A percentile compares a stretch with the other conserved stretches of the same genome.
Evolutionary conservation across 2,888 invertebrate genomes (phyloP).

Genomic region (Anoplius nigerrimus): DNA sequence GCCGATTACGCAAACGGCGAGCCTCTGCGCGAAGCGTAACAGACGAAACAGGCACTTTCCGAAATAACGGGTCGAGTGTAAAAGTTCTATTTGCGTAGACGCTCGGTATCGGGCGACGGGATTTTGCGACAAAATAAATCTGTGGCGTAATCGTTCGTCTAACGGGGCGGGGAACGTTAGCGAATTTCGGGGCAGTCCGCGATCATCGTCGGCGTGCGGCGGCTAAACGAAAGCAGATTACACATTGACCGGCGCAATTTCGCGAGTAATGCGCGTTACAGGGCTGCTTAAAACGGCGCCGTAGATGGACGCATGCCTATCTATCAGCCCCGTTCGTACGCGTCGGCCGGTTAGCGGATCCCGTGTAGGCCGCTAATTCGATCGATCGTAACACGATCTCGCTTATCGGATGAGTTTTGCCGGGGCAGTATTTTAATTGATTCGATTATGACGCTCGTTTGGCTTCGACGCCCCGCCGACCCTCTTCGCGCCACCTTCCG

Average conservation of each 20-base stretch:
- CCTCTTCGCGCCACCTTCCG: slow-evolving; percentile 1
- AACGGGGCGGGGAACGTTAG: no score
- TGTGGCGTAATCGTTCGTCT: neutral
- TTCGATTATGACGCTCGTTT: slow-evolving; percentile 63
- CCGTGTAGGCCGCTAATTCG: slow-evolving; percentile 55
- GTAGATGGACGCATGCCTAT: slow-evolving; percentile 23
- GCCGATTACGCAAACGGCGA: no score
- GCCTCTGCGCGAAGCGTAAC: no score
- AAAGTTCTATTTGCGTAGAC: no score
- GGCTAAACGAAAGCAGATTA: no score
- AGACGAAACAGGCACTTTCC: neutral
- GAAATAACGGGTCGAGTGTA: no score
- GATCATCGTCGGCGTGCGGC: no score
- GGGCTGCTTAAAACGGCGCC: neutral
- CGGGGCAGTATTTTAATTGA: slow-evolving; percentile 64
- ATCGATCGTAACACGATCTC: slow-evolving; percentile 64
- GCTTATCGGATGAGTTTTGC: slow-evolving; percentile 67
- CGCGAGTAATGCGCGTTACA: neutral
- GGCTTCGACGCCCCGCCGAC: slow-evolving; percentile 52
- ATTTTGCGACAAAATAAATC: no score
- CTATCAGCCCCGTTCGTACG: neutral
- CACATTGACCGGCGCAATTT: no score
- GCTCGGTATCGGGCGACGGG: no score
- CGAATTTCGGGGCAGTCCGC: no score
- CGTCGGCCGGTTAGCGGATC: neutral